A percentile compares a stretch with the other conserved stretches of the same genome.
These are phyloP conservation scores for Drosophila guanche DNA, from an alignment of 1,140 invertebrate species.

Conservation along the genomic window DNA sequence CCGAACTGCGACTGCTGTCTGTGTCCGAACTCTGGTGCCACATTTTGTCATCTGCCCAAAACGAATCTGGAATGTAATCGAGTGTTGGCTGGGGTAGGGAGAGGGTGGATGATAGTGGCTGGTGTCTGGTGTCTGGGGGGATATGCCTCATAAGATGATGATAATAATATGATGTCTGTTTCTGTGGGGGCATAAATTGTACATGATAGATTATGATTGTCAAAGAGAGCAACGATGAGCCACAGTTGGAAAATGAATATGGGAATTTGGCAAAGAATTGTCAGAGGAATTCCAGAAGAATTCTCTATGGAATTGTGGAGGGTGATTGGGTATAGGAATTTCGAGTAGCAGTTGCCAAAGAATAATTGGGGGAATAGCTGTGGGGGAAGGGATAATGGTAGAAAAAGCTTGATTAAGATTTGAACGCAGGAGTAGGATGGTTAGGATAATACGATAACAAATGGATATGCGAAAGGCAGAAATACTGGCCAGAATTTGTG, in stretches of 20 bases:
- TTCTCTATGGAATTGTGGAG: too few relatives aligned
- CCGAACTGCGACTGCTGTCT: slow-evolving; percentile 37
- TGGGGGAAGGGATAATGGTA: too few relatives aligned
- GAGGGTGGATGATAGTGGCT: background rate
- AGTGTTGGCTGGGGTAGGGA: slow-evolving; percentile 34
- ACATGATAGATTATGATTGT: slow-evolving; percentile 52
- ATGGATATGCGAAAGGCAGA: slow-evolving; percentile 1
- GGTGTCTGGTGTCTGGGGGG: background rate
- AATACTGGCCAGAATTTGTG: background rate
- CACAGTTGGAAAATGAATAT: slow-evolving; percentile 1
- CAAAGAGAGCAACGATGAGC: slow-evolving; percentile 1
- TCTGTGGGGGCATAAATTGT: slow-evolving; percentile 23
- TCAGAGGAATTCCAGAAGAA: too few relatives aligned
- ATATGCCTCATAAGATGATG: slow-evolving; percentile 53
- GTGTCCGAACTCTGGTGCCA: slow-evolving; percentile 45
- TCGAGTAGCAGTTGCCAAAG: too few relatives aligned
- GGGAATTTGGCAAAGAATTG: slow-evolving; percentile 3
- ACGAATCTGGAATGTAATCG: slow-evolving; percentile 71
- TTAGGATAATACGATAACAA: slow-evolving; percentile 21
- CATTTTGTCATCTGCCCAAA: slow-evolving; percentile 73
- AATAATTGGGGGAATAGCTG: too few relatives aligned
- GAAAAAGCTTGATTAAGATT: too few relatives aligned
- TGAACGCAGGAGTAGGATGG: too few relatives aligned
- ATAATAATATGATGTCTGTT: slow-evolving; percentile 53
- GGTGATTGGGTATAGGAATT: too few relatives aligned